A percentile compares a stretch with the other conserved stretches of the same genome.
Conservation (phyloP, 2,113 vertebrate species). For the Hippocampus barbouri region DNA sequence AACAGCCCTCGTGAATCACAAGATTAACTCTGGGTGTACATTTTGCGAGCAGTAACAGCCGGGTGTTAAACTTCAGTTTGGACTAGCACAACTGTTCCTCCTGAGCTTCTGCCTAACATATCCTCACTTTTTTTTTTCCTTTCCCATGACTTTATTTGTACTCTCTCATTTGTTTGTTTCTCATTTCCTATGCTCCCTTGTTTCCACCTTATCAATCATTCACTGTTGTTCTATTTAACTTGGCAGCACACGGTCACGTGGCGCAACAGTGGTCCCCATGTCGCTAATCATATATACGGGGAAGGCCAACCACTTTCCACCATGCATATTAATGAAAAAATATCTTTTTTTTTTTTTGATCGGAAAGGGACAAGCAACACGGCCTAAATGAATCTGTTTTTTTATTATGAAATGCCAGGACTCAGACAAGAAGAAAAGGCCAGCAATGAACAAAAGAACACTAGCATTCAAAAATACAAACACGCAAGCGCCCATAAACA, state of each 20-base stretch:
- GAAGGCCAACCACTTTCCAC: constrained; percentile 6
- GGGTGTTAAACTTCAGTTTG: too few relatives aligned
- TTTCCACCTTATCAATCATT: constrained; percentile 37
- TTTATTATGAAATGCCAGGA: constrained; percentile 29
- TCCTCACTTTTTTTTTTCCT: constrained; percentile 14
- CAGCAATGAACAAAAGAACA: constrained; percentile 5
- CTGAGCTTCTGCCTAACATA: neutral
- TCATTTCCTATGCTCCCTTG: constrained; percentile 7
- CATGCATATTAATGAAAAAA: constrained; percentile 24
- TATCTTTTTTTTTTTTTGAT: neutral
- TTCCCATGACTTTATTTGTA: constrained; percentile 1
- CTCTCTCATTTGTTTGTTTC: constrained; percentile 1
- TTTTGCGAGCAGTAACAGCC: too few relatives aligned
- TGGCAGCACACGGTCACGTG: neutral
- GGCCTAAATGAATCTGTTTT: constrained; percentile 9
- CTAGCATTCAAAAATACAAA: neutral
- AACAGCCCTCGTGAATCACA: too few relatives aligned
- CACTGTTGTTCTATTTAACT: constrained; percentile 13
- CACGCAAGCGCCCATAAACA: constrained; percentile 3
- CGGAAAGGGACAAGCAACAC: constrained; percentile 7
- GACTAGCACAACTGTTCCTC: too few relatives aligned
- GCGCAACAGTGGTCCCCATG: neutral
- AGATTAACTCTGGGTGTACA: too few relatives aligned
- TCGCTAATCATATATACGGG: constrained; percentile 13
- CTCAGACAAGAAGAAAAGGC: neutral